Evolutionary conservation across 1,140 invertebrate genomes (phyloP).

Genomic region (Heliconius hermathena): DNA sequence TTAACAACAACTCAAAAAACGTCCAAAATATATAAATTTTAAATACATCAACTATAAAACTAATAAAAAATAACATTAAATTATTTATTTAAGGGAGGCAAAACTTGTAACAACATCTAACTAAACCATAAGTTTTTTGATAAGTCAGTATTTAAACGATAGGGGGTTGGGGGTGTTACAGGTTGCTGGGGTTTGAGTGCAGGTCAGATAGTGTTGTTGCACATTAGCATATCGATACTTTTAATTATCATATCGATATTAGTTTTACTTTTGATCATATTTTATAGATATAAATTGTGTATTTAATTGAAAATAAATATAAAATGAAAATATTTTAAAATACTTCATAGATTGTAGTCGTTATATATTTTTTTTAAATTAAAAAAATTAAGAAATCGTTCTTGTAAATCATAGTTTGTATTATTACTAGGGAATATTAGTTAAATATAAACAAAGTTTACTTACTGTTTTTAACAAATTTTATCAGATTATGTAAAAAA

Average conservation of each 20-base stretch:
- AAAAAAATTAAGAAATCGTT: too few species aligned
- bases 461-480: not conserved
- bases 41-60: not conserved
- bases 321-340: not conserved
- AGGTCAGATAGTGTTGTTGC: conserved; percentile 54
- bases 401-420: too few species aligned
- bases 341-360: not conserved
- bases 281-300: not conserved
- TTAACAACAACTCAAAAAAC: too few species aligned
- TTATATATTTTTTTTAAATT: too few species aligned
- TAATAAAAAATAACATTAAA: not conserved
- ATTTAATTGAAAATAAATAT: not conserved
- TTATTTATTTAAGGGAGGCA: conserved; percentile 51
- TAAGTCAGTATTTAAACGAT: conserved; percentile 79
- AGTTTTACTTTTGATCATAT: not conserved
- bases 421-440: not conserved
- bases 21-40: not conserved
- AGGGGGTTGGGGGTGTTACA: conserved; percentile 71
- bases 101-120: conserved; percentile 71
- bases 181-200: conserved; percentile 67
- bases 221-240: not conserved
- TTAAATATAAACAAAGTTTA: not conserved
- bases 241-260: not conserved
- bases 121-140: conserved; percentile 81
- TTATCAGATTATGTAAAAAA: not conserved